Evolutionary conservation across 2,797 vertebrate species (phyloP), one percentile per base, ranked within the genome.

Genomic region (Pangasius larnaudii): DNA sequence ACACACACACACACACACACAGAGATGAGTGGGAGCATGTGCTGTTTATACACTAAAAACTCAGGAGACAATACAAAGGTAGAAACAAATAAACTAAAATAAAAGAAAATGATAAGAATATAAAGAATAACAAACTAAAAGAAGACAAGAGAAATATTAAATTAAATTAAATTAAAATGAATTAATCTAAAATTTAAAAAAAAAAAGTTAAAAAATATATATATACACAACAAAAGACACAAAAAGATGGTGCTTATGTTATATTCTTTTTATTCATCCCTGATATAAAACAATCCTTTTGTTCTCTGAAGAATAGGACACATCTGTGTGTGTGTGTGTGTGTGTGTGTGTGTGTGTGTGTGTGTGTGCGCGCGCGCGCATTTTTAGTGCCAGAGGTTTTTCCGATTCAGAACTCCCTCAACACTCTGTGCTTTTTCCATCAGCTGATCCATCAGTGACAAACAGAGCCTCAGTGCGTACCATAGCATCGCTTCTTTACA

Each of bases 191-290:
- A 36, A 36, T 27, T 39, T 39, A 39, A 39, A 39, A 39, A 36
- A 36, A 36, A 36, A 36, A 67, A 27, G n/a, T 36, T 36, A 49
- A 8, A 11, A 74, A 42, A 18, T 1, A 7, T 22, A 71, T 10
- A 4, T 1, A 24, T 53, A 72, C 27, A 46, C 53, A 77, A 46
- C 10, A 46, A 53, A 49, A 83, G 22, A 75, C 65, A 49, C 10
- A 63, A 78, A 51, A 59, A 19, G 14, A 24, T 19, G 6, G 22
- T 36, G 6, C 11, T 63, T 27, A 67, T 88, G 88, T 91, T 91
- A 89, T 89, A 91, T 86, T 90, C 39, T 89, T 81, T 90, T 90
- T 90, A 88, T 90, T 91, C 36, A 58, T 90, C 82, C 87, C 88
- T 87, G 87, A 91, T 88, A 88, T 88, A 88, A 85, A 91, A 89